phyloP scores from a whole-genome alignment of 1,140 invertebrate genomes.

The Heliconius melpomene region DNA sequence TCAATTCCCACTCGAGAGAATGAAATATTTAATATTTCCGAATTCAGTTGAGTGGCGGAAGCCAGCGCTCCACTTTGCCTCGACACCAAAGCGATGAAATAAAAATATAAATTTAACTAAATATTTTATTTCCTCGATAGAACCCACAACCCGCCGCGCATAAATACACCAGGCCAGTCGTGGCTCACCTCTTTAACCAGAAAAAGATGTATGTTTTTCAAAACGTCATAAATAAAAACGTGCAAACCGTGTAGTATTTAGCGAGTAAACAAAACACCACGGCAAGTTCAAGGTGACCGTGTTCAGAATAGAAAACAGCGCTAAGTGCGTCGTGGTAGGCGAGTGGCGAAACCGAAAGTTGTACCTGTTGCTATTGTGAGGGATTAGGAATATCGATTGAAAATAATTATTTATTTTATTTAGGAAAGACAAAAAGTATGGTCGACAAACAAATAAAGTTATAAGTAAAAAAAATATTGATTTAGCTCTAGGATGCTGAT shows the following conservation, averaged over 20 bases:
- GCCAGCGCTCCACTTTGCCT: too few relatives aligned
- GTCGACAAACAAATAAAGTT: not conserved
- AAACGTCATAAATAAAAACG: not conserved
- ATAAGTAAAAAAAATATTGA: not conserved
- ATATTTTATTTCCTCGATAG: too few relatives aligned
- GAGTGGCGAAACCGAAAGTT: constrained; percentile 22
- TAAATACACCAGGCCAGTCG: too few relatives aligned
- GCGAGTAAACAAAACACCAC: constrained; percentile 2
- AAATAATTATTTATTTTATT: not conserved
- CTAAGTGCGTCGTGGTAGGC: not conserved
- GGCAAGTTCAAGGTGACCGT: constrained; percentile 27
- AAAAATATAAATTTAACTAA: too few relatives aligned
- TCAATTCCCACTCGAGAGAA: too few relatives aligned
- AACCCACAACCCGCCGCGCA: too few relatives aligned
- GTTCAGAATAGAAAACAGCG: constrained; percentile 21
- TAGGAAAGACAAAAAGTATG: too few relatives aligned
- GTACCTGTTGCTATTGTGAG: not conserved
- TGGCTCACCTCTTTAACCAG: not conserved
- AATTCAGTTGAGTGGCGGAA: too few relatives aligned
- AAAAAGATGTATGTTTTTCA: not conserved
- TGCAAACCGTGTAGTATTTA: not conserved
- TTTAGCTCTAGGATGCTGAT: too few relatives aligned
- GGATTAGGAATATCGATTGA: not conserved
- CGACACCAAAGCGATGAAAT: too few relatives aligned
- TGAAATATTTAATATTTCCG: too few relatives aligned